Evolutionary conservation across 2,888 invertebrate species (phyloP), one percentile per base, ranked within the genome.

Genomic region (Acheta domesticus): DNA sequence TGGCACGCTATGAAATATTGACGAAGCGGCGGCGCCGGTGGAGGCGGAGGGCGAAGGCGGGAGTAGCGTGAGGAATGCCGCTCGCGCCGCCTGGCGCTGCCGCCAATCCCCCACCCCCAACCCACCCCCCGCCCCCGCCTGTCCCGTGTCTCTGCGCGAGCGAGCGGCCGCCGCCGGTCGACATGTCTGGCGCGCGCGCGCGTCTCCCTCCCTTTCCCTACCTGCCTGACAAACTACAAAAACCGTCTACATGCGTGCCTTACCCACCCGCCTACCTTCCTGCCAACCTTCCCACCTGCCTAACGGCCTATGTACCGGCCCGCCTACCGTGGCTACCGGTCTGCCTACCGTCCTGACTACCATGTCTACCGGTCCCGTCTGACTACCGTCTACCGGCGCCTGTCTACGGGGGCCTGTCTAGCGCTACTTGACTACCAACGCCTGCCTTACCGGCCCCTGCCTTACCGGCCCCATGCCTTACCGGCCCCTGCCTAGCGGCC

Each of bases 1-100:
- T 19, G 62, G 62, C 62, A 62, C 62, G n/a, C n/a, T 62, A n/a
- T 62, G 62, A 62, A 62, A 62, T 62, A 62, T 62, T 62, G 62
- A 62, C 62, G 62, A 62, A 62, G 62, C 11, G n/a, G 62, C 62
- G 62, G 62, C 36, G 62, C 62, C 62, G 62, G n/a, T 14, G n/a
- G n/a, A 3, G n/a, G 62, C 5, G 62, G 62, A 12, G 14, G 62
- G 14, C n/a, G 62, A 62, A 62, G n/a, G 62, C 16, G 62, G 62
- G 36, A 36, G 62, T 14, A 62, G 62, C 62, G 62, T 62, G 62
- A 14, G 62, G 62, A 62, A 19, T 62, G 62, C 62, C 62, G 36
- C n/a, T 62, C 16, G n/a, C 62, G n/a, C 62, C n/a, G 62, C 62
- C 62, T 62, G n/a, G 16, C 12, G n/a, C 62, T n/a, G 62, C 62